Base-by-base conservation (phyloP, 2,888 invertebrate genomes). In the Protodeltote pygarga region DNA sequence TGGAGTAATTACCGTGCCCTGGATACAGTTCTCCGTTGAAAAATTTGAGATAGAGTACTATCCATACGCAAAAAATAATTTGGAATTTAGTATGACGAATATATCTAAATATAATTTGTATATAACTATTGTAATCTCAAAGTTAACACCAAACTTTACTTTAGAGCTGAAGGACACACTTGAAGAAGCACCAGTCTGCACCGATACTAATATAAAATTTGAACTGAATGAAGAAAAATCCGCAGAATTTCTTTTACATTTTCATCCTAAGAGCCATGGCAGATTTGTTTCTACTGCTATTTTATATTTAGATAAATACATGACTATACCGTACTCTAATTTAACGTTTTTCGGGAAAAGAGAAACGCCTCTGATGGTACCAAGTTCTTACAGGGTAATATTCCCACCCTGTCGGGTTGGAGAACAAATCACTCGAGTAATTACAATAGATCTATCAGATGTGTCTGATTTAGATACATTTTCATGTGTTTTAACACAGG, bases 1-100 rank as follows among this genome's bases (percentile, higher is more conserved):
- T 24, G 91, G 91, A 17, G 89, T 92, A 0, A 85, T 92, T 29
- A 90, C 89, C 3, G 81, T 87, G 5, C 82, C 90, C 1, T 89
- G 89, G 89, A 71, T 92, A 54, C 24, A 71, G 19, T 81, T 92
- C 65, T 91, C 92, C 5, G 65, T 72, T 10, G 79, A 90, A 3
- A 80, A 81, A 44, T 92, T 90, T 74, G 86, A 89, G 75, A 77
- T 91, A 21, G 73, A 80, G 31, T 90, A 76, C 39, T 39, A 53
- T 8, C 53, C 64, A 21, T 71, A 72, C 50, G 61, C 53, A 24
- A 46, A 58, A 3, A 89, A 89, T 42, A 50, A 10, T 9, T 72
- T 88, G 23, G 67, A 80, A 23, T 92, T 92, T 58, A 78, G 81
- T 4, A 86, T 89, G 73, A 85, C 65, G n/a, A 92, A 92, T 64